These are phyloP conservation scores for Neosilurus hyrtlii DNA, from an alignment of 2,797 vertebrate species.

Conservation along the genomic window DNA sequence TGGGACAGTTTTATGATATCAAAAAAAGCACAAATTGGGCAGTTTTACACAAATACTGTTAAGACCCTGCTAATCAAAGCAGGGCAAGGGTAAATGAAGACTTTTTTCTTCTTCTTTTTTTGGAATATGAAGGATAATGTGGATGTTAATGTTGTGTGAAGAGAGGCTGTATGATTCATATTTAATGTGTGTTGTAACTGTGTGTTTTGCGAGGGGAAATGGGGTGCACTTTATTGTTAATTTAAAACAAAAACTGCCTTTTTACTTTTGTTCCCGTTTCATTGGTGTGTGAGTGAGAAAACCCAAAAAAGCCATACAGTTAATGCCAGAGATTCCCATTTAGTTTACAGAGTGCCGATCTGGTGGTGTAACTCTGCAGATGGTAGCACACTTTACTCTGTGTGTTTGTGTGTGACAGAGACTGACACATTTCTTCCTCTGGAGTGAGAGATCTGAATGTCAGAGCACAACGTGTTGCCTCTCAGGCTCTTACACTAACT, in stretches of 20 bases:
- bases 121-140: slow-evolving; percentile 58
- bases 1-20: slow-evolving; percentile 72
- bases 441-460: slow-evolving; percentile 50
- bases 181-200: slow-evolving; percentile 63
- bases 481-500: slow-evolving; percentile 44
- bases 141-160: slow-evolving; percentile 32
- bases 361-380: slow-evolving; percentile 28
- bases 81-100: slow-evolving; percentile 12
- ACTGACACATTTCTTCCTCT: slow-evolving; percentile 41
- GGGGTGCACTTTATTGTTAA: slow-evolving; percentile 54
- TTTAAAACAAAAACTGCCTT: slow-evolving; percentile 53
- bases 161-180: slow-evolving; percentile 66
- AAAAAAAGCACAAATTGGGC: slow-evolving; percentile 88
- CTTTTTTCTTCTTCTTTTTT: not conserved
- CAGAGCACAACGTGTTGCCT: slow-evolving; percentile 66
- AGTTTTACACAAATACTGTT: slow-evolving; percentile 85
- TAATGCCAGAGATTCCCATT: slow-evolving; percentile 27
- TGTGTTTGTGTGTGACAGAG: slow-evolving; percentile 35
- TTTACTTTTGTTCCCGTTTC: slow-evolving; percentile 37
- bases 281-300: slow-evolving; percentile 27
- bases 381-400: slow-evolving; percentile 35
- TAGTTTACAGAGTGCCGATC: slow-evolving; percentile 24
- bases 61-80: slow-evolving; percentile 36
- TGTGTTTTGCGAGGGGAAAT: slow-evolving; percentile 33
- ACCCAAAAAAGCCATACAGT: slow-evolving; percentile 52